Percentiles rank a stretch among this genome's conserved stretches.
Evolutionary conservation across 2,797 vertebrate genomes (phyloP).

Genomic region (Pagetopsis macropterus): DNA sequence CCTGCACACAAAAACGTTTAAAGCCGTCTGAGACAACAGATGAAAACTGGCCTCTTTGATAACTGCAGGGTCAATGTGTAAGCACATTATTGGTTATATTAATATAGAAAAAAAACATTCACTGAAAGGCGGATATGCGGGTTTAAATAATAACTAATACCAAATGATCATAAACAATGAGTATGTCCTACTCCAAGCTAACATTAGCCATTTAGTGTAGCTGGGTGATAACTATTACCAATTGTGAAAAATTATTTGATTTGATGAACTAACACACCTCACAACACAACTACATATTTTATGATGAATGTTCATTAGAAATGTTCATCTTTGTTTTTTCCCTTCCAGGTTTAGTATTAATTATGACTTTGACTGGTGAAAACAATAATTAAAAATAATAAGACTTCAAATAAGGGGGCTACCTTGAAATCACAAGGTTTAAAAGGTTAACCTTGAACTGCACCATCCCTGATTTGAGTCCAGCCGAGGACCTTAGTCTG

Average conservation of each 20-base stretch:
- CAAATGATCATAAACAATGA: neutral
- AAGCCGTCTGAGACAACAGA: neutral
- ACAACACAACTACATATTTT: neutral
- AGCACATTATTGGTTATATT: neutral
- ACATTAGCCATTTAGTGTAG: neutral
- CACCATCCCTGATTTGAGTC: neutral
- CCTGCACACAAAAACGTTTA: neutral
- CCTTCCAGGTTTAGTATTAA: neutral
- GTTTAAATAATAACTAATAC: slow-evolving; percentile 9
- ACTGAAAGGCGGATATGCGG: slow-evolving; percentile 7
- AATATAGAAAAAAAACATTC: neutral
- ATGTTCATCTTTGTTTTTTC: neutral
- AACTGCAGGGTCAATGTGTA: neutral
- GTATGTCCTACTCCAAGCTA: slow-evolving; percentile 2
- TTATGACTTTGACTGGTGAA: slow-evolving; percentile 4
- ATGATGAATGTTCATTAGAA: neutral
- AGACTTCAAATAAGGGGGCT: too few species aligned
- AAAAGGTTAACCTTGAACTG: neutral
- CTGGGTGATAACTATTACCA: neutral
- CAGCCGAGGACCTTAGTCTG: neutral
- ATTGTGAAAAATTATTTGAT: neutral
- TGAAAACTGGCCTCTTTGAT: neutral
- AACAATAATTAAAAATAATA: neutral
- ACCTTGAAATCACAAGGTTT: neutral
- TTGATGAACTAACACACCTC: neutral